Evolutionary conservation across 1,140 invertebrate species (phyloP).

Genomic region (Pseudachorutes palmiensis): DNA sequence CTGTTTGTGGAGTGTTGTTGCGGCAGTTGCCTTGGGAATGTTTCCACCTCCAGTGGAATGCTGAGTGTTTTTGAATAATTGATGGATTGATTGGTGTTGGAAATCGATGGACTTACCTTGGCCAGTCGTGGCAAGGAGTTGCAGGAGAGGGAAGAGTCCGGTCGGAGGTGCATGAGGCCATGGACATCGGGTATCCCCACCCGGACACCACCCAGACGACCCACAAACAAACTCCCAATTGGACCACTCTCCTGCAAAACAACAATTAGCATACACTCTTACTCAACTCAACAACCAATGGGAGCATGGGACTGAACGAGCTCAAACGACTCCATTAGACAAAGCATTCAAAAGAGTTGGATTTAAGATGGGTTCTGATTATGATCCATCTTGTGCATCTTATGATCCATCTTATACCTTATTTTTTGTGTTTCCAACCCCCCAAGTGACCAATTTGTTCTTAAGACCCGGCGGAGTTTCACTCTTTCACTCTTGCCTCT

Average conservation of each 20-base stretch:
- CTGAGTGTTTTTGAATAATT: background rate
- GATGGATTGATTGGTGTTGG: background rate
- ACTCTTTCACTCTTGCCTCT: no score
- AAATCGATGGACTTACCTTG: constrained; percentile 31
- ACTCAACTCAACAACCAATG: background rate
- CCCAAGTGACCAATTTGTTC: no score
- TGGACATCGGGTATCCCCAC: constrained; percentile 39
- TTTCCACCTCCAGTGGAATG: background rate
- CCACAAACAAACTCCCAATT: constrained; percentile 40
- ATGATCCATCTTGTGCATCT: no score
- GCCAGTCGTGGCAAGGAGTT: constrained; percentile 38
- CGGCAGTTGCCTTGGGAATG: background rate
- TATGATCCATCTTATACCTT: no score
- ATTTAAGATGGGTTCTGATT: no score
- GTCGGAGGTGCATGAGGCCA: constrained; percentile 38
- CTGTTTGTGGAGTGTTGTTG: background rate
- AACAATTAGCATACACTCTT: no score
- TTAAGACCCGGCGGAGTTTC: no score
- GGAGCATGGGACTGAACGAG: background rate
- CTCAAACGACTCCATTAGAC: no score
- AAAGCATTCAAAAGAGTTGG: no score
- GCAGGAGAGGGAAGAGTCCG: constrained; percentile 39
- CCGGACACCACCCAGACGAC: constrained; percentile 39
- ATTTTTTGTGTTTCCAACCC: no score
- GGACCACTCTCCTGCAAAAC: constrained; percentile 33